Conservation (phyloP, 2,113 vertebrate genomes). For the Sclerurus mexicanus region DNA sequence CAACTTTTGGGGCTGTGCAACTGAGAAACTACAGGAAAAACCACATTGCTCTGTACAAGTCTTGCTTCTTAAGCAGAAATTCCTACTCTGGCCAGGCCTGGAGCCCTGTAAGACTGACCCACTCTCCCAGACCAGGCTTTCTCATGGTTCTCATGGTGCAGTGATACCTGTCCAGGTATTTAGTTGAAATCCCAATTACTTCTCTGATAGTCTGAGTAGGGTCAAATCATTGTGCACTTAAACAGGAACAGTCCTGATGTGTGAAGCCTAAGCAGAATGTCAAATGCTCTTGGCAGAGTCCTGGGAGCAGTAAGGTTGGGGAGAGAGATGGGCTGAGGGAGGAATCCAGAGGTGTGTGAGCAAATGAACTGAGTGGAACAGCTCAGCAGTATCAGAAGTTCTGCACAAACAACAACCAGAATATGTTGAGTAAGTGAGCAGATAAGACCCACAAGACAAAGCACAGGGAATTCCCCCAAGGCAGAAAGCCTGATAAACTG, state of each 20-base stretch:
- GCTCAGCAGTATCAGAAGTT: background rate
- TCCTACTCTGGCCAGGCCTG: background rate
- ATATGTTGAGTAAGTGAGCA: background rate
- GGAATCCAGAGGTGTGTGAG: background rate
- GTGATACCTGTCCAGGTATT: background rate
- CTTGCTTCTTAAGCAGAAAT: background rate
- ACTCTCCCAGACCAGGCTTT: background rate
- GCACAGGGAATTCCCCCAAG: background rate
- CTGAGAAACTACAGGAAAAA: constrained; percentile 37
- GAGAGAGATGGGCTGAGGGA: background rate
- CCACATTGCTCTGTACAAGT: constrained; percentile 5
- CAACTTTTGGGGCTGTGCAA: background rate
- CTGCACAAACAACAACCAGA: background rate
- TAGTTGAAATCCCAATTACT: background rate
- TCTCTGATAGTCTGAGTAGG: background rate
- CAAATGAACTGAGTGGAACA: background rate
- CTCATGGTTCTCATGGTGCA: background rate
- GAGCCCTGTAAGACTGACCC: background rate
- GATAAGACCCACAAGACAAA: background rate
- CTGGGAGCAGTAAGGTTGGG: background rate
- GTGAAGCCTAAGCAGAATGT: background rate
- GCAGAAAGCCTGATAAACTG: background rate
- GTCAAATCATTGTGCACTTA: background rate
- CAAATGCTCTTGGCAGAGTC: background rate
- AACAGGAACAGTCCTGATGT: background rate